These are phyloP conservation scores for Spermophilus dauricus DNA, from an alignment of 2,113 vertebrate genomes.

Conservation along the genomic window DNA sequence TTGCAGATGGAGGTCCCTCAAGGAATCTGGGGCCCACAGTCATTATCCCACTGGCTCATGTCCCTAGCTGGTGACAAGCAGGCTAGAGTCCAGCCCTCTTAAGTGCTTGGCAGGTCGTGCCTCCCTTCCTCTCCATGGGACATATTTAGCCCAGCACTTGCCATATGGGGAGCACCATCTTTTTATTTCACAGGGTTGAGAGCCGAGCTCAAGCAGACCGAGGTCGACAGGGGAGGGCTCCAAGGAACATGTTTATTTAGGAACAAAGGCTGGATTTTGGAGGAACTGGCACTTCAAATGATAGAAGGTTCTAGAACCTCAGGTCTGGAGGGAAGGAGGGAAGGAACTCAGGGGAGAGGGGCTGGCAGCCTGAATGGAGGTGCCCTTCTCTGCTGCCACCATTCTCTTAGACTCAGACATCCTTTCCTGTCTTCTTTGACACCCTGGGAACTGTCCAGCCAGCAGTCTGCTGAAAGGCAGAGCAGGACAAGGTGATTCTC, in stretches of 20 bases:
- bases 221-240: neutral
- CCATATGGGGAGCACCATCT: accelerated
- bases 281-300: neutral
- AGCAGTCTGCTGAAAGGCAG: slow-evolving; percentile 63
- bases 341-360: neutral
- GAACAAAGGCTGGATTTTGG: neutral
- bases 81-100: neutral
- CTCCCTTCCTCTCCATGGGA: neutral
- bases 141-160: neutral
- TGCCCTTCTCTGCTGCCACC: accelerated
- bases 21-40: neutral
- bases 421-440: accelerated
- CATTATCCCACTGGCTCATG: neutral
- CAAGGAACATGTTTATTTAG: neutral
- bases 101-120: no score
- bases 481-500: no score
- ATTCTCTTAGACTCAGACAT: neutral
- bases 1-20: neutral
- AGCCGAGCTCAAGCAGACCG: neutral
- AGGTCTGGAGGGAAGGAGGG: neutral
- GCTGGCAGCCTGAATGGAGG: neutral
- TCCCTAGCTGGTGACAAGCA: neutral
- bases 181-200: neutral
- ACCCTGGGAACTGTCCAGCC: slow-evolving; percentile 78
- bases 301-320: neutral